Base-by-base conservation (phyloP, 2,113 vertebrate species). In the Pseudopipra pipra region DNA sequence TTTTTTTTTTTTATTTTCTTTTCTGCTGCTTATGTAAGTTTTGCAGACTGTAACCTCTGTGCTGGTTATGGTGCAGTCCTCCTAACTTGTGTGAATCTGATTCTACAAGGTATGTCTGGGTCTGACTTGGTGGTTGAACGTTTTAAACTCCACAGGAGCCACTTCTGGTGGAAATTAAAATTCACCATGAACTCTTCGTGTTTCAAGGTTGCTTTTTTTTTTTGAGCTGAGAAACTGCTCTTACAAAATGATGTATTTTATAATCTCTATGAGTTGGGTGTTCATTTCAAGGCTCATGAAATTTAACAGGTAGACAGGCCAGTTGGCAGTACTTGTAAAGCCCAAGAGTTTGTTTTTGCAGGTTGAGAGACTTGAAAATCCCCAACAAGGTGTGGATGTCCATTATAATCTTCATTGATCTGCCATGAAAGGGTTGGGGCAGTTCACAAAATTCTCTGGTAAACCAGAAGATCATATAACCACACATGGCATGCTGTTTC, bases 241-340 rank as follows among this genome's bases (percentile, higher is more conserved):
- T 68, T 63, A 73, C 44, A 89, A 93, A 85, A 85, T 79, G 6
- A 20, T 78, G 30, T 56, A 28, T 66, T 95, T 87, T 93, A 72
- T 85, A 81, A 93, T 96, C 70, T 95, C 27, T 33, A 15, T 77
- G 44, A 95, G 52, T 94, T 87, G 72, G 68, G 86, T 94, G 81
- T 82, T 96, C 77, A 87, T 95, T 95, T 96, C 89, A 94, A 81
- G 87, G 80, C 51, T 96, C 80, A 76, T 91, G 84, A 95, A 94
- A 72, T 95, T 87, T 61, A 91, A 85, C 87, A 68, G 54, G 41
- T 71, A 72, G 77, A 83, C 52, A 91, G 70, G n/a, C 75, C n/a
- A 22, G 55, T 70, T 1, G 0, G 47, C 52, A 78, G 70, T 56
- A 44, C 66, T 65, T 67, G 17, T 46, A 52, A 78, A 95, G 49